Conservation (phyloP, 2,113 vertebrate genomes). For the Rhinoderma darwinii region DNA sequence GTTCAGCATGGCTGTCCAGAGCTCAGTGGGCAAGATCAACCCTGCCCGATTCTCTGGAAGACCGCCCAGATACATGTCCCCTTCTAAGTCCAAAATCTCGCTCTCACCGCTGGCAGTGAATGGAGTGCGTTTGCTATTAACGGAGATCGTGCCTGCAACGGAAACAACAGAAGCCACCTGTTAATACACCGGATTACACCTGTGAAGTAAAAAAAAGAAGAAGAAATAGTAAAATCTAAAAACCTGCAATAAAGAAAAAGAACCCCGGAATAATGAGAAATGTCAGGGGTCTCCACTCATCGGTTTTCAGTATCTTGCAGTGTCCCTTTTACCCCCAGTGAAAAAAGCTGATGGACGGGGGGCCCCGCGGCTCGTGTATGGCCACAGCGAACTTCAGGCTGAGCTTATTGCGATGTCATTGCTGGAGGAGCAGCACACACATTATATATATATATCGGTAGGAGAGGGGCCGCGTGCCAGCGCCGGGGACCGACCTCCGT, state of each 20-base stretch:
- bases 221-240: too few relatives aligned
- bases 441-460: not conserved
- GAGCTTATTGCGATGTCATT: too few relatives aligned
- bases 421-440: too few relatives aligned
- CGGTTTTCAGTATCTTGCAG: not conserved
- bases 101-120: constrained; percentile 96
- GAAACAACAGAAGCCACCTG: not conserved
- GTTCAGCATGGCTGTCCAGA: constrained; percentile 98
- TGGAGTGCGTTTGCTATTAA: constrained; percentile 91
- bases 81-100: constrained; percentile 95
- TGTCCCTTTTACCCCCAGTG: too few relatives aligned
- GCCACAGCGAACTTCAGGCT: too few relatives aligned
- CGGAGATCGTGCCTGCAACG: constrained; percentile 90
- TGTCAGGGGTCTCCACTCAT: not conserved
- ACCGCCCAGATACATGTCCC: constrained; percentile 94
- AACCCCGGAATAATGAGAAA: not conserved
- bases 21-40: constrained; percentile 92
- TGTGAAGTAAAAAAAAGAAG: not conserved
- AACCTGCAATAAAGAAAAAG: not conserved
- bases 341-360: too few relatives aligned
- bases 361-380: too few relatives aligned
- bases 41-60: constrained; percentile 87
- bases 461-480: not conserved
- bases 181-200: not conserved
- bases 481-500: not conserved